Base-by-base conservation (phyloP, 2,113 vertebrate species). In the Dasyornis broadbenti region DNA sequence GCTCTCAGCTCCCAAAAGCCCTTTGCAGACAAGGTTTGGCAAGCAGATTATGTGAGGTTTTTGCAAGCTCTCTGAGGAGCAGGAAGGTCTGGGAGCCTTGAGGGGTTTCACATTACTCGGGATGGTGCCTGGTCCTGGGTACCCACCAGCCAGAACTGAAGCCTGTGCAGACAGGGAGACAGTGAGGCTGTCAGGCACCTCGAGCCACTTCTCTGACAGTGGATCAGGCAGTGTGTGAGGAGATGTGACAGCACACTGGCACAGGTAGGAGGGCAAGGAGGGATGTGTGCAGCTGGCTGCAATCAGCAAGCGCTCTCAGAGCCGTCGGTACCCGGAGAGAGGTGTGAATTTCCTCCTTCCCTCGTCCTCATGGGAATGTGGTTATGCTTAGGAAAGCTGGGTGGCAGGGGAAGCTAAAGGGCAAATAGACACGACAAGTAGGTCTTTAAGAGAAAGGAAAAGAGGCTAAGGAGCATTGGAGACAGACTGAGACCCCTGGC, bases 131-230 rank as follows among this genome's bases (percentile, higher is more conserved):
- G 60, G 27, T 10, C 5, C 37, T 24, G 40, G 64, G 11, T 4
- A 30, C 4, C 23, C 64, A 42, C 15, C 22, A 61, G 37, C 10
- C 44, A 82, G 16, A 1, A 1, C 7, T 44, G 35, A 78, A 50
- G 4, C 9, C 69, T 54, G 16, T 49, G 31, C 15, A 27, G 39
- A 9, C 9, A 54, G 33, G 30, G 40, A 49, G 26, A 35, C 3
- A 5, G 9, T 0, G 22, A 45, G 49, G 8, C 30, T 44, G 11
- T 8, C 18, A 11, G 57, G 44, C 0, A 0, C 17, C 65, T 15
- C 7, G 2, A 50, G 47, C 12, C 13, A 7, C 50, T 19, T 27
- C 22, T 31, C 22, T 77, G 50, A 13, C 71, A 26, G 59, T 4
- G 18, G 8, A 57, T 68, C 22, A 30, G 44, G 20, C 42, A 63